These are phyloP conservation scores for Toxotes jaculatrix DNA, from an alignment of 2,113 vertebrate genomes.

Conservation along the genomic window DNA sequence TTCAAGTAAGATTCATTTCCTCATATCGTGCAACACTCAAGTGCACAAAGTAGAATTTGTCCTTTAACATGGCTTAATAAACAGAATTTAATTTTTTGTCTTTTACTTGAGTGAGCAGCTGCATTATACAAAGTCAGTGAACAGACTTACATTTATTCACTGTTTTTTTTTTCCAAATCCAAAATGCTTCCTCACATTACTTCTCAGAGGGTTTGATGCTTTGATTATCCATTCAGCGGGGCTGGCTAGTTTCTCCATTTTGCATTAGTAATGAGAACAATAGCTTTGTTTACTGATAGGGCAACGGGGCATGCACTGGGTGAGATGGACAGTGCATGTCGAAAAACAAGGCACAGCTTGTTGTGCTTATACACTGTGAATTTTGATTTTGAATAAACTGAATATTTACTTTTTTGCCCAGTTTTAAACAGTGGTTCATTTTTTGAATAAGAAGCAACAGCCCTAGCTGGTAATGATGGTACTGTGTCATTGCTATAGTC, in stretches of 20 bases:
- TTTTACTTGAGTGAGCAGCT: background rate
- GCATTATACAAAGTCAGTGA: background rate
- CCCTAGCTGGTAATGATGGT: background rate
- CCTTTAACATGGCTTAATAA: too few relatives aligned
- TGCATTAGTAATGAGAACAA: background rate
- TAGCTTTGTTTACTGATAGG: background rate
- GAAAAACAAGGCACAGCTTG: background rate
- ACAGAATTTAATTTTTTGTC: too few relatives aligned
- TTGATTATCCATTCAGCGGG: background rate
- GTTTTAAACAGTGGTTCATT: background rate
- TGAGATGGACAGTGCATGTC: background rate
- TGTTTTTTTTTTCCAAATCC: background rate
- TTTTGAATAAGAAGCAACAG: background rate
- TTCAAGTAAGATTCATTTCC: background rate
- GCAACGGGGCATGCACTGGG: background rate
- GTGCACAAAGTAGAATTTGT: too few relatives aligned
- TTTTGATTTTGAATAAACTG: background rate
- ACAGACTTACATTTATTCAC: background rate
- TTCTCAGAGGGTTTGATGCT: background rate
- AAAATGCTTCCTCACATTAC: conserved; percentile 2
- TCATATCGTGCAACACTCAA: background rate
- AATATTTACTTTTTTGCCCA: background rate
- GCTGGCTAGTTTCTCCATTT: background rate
- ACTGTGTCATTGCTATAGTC: background rate
- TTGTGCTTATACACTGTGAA: background rate